These are phyloP conservation scores for Rhinopomastus cyanomelas DNA, from an alignment of 2,113 vertebrate species.

Conservation along the genomic window DNA sequence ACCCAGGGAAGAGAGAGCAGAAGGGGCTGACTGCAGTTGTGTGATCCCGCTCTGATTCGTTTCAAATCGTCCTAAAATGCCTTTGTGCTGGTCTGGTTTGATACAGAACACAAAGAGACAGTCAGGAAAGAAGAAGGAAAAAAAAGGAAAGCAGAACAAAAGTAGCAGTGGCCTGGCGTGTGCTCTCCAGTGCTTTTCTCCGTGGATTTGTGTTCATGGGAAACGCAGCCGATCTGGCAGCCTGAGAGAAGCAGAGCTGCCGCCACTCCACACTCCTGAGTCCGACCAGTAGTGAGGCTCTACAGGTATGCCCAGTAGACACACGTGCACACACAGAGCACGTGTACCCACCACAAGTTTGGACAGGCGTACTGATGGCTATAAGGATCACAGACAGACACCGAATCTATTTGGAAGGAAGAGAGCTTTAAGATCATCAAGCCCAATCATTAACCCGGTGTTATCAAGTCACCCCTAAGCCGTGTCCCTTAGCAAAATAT, in stretches of 20 bases:
- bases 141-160: neutral
- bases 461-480: too few relatives aligned
- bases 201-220: neutral
- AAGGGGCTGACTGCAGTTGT: neutral
- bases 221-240: neutral
- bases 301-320: neutral
- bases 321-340: neutral
- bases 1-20: neutral
- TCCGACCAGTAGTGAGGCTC: neutral
- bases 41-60: constrained; percentile 1
- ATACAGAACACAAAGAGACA: constrained; percentile 5
- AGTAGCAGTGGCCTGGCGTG: neutral
- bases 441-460: too few relatives aligned
- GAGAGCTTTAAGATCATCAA: too few relatives aligned
- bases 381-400: neutral
- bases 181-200: neutral
- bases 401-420: neutral
- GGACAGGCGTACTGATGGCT: neutral
- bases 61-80: constrained; percentile 29
- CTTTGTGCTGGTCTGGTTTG: constrained; percentile 16
- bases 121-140: neutral
- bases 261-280: neutral
- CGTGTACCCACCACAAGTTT: neutral
- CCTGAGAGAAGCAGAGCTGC: neutral
- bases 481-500: too few relatives aligned